A percentile compares a stretch with the other conserved stretches of the same genome.
Conservation (phyloP, 2,888 invertebrate genomes). For the Ennomos quercinarius region DNA sequence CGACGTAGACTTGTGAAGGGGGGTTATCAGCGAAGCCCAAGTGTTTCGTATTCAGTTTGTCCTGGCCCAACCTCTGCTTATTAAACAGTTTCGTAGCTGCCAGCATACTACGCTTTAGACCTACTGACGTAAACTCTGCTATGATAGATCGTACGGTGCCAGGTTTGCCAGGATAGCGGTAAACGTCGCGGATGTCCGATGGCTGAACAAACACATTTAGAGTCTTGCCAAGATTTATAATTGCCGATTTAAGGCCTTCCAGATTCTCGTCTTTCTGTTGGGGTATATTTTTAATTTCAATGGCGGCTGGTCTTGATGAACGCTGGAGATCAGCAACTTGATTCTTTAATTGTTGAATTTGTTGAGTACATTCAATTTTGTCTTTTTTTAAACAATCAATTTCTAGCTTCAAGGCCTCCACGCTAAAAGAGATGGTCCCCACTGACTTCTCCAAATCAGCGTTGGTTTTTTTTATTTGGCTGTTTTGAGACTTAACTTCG, state of each 20-base stretch:
- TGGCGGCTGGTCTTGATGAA: too few relatives aligned
- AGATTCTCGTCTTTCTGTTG: neutral
- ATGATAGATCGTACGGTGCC: neutral
- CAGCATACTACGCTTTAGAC: constrained; percentile 8
- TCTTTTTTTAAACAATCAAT: too few relatives aligned
- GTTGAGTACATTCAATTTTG: too few relatives aligned
- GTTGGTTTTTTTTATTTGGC: too few relatives aligned
- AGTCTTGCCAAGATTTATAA: neutral
- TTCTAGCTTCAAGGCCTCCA: too few relatives aligned
- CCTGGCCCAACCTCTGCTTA: neutral
- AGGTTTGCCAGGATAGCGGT: neutral
- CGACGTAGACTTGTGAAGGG: neutral
- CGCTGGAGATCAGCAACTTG: too few relatives aligned
- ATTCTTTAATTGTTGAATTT: too few relatives aligned
- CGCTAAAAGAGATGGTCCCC: too few relatives aligned
- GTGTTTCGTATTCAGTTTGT: neutral
- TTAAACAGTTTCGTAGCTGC: neutral
- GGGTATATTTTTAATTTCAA: neutral
- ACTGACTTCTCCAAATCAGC: too few relatives aligned
- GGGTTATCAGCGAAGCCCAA: neutral
- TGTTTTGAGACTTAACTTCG: too few relatives aligned
- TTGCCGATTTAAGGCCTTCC: neutral
- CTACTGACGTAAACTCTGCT: constrained; percentile 11
- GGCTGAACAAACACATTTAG: neutral
- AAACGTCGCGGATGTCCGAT: neutral